Evolutionary conservation across 2,797 vertebrate species (phyloP).

Genomic region (Peromyscus aztecus): DNA sequence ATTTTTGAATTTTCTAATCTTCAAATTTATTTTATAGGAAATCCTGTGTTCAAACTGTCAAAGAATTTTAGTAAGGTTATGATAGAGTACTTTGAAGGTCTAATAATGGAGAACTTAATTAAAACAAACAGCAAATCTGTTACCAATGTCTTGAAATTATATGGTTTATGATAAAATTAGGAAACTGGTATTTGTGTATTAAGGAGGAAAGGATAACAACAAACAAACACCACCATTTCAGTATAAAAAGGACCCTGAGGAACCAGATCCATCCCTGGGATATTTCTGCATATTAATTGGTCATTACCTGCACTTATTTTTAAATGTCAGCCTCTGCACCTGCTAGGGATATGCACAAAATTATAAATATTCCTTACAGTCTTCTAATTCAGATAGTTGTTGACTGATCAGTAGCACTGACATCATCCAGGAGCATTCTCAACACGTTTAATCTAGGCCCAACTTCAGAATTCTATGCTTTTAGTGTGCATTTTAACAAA

Average conservation of each 20-base stretch:
- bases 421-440: not conserved
- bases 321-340: not conserved
- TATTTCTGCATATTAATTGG: not conserved
- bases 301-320: not conserved
- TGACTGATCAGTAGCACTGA: not conserved
- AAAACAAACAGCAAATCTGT: conserved; percentile 39
- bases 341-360: conserved; percentile 1
- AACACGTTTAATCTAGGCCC: not conserved
- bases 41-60: not conserved
- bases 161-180: conserved; percentile 58
- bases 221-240: not conserved
- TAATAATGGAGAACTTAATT: not conserved
- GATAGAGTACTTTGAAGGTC: not conserved
- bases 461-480: not conserved
- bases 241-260: not conserved
- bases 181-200: conserved; percentile 69
- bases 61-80: not conserved
- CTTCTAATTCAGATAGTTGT: not conserved
- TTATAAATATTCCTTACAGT: not conserved
- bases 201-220: not conserved
- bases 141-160: not conserved
- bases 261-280: not conserved
- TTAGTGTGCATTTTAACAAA: not conserved
- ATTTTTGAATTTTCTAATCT: not conserved
- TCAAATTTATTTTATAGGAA: not conserved